Conservation (phyloP, 2,113 vertebrate genomes). For the Malurus elegans region DNA sequence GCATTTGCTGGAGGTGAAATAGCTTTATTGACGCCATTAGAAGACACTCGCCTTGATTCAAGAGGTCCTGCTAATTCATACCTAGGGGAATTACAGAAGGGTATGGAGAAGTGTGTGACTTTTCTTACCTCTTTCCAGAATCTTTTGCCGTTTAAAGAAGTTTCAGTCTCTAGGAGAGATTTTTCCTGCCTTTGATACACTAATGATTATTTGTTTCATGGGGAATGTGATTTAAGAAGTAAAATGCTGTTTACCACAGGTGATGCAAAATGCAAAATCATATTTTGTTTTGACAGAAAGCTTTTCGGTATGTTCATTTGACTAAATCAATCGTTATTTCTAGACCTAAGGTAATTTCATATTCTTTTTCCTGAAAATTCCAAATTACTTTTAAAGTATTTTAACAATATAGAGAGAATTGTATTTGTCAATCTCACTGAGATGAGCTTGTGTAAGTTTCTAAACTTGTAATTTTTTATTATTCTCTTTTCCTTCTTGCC, state of each 20-base stretch:
- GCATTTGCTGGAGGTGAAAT: background rate
- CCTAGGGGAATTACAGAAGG: background rate
- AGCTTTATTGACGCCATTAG: background rate
- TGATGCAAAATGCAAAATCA: background rate
- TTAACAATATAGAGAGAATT: background rate
- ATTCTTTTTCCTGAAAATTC: background rate
- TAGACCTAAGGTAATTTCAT: background rate
- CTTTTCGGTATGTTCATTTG: background rate
- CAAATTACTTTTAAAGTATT: background rate
- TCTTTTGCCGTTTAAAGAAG: background rate
- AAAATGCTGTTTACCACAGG: background rate
- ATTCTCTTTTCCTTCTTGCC: background rate
- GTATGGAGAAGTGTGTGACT: background rate
- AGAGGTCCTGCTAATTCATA: background rate
- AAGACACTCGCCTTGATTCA: background rate
- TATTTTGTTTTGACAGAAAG: background rate
- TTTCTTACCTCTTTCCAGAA: background rate
- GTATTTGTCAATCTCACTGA: background rate
- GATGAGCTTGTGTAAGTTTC: background rate
- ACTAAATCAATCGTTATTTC: background rate
- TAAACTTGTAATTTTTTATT: background rate
- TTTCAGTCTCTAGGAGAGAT: background rate
- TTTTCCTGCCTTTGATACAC: background rate
- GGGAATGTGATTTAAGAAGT: background rate
- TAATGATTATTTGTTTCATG: background rate